These are phyloP conservation scores for Eptatretus burgeri DNA, from an alignment of 2,113 vertebrate genomes.

Conservation along the genomic window DNA sequence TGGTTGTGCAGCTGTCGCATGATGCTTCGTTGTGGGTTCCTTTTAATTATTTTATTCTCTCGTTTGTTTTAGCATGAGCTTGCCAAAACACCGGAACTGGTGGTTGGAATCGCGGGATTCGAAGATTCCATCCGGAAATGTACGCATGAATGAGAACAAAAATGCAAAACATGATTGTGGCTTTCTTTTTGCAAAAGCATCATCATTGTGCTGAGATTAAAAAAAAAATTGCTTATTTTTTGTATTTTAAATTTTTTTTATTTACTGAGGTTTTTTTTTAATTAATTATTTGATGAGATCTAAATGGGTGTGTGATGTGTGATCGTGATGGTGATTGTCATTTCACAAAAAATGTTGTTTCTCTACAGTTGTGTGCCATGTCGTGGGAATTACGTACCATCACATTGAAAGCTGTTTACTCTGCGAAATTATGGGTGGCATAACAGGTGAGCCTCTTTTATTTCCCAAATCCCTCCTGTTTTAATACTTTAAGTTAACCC, in stretches of 20 bases:
- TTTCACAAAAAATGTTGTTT: too few relatives aligned
- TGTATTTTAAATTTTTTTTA: too few relatives aligned
- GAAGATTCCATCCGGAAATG: conserved; percentile 69
- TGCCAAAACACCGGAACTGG: conserved; percentile 16
- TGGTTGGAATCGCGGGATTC: conserved; percentile 49
- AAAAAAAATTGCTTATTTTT: too few relatives aligned
- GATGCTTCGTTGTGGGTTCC: not conserved
- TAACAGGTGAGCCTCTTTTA: conserved; percentile 26
- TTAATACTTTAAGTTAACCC: too few relatives aligned
- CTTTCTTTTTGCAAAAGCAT: too few relatives aligned
- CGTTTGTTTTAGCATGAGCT: too few relatives aligned
- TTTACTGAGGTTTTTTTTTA: too few relatives aligned
- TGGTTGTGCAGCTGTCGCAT: not conserved
- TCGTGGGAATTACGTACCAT: conserved; percentile 70
- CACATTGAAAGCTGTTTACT: conserved; percentile 49
- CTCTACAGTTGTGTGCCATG: conserved; percentile 48
- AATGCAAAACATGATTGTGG: not conserved
- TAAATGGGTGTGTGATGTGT: too few relatives aligned
- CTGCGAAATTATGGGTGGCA: conserved; percentile 57
- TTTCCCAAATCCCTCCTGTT: too few relatives aligned
- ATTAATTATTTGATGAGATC: too few relatives aligned
- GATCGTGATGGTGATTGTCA: too few relatives aligned
- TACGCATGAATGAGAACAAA: conserved; percentile 16
- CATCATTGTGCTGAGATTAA: too few relatives aligned
- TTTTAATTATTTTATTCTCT: not conserved